These are phyloP conservation scores for Ochotona princeps DNA, from an alignment of 2,113 vertebrate genomes.

Conservation along the genomic window DNA sequence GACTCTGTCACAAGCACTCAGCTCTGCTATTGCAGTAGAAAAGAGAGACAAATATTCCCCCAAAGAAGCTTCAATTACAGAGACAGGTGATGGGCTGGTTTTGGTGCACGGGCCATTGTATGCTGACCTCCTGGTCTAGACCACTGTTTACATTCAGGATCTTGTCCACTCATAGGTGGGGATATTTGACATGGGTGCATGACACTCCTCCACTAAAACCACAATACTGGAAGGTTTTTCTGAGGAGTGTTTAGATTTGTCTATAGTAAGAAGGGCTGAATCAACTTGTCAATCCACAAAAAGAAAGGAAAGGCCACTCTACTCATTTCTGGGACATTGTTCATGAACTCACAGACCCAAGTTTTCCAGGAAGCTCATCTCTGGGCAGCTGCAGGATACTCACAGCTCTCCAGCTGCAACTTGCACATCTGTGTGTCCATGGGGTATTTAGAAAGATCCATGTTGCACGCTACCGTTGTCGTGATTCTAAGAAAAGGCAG, in stretches of 20 bases:
- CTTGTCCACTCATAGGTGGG: not conserved
- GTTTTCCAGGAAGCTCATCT: not conserved
- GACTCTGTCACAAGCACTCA: not conserved
- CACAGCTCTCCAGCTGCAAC: conserved; percentile 90
- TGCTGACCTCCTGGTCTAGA: not conserved
- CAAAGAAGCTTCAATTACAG: not conserved
- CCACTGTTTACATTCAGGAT: not conserved
- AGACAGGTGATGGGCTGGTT: not conserved
- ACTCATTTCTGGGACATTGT: not conserved
- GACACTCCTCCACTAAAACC: not conserved
- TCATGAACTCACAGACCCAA: not conserved
- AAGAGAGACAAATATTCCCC: not conserved
- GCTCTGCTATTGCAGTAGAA: not conserved
- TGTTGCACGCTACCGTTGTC: conserved; percentile 89
- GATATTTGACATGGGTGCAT: not conserved
- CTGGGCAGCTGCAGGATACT: conserved; percentile 74
- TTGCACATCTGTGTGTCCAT: conserved; percentile 89
- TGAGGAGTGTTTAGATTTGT: not conserved
- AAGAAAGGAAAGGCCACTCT: not conserved
- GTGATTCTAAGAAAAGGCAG: conserved; percentile 84
- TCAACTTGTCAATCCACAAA: not conserved
- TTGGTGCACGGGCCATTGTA: not conserved
- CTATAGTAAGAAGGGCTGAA: not conserved
- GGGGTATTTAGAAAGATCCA: conserved; percentile 91
- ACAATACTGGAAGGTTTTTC: not conserved